Conservation (phyloP, 2,797 vertebrate genomes). For the Telmatherina bonti region DNA sequence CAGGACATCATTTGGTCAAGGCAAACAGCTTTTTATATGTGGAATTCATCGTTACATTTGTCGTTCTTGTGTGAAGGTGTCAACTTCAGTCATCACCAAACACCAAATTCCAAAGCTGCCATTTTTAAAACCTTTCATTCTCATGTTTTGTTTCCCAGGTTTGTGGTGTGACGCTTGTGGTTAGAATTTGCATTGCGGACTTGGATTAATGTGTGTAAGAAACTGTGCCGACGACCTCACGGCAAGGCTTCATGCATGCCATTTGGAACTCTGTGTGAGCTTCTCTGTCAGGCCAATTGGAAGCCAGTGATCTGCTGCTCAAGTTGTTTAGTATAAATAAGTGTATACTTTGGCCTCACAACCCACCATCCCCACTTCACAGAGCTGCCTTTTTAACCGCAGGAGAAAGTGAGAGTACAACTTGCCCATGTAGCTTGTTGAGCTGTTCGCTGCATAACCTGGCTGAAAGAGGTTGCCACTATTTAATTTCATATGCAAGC, state of each 20-base stretch:
- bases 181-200: conserved; percentile 66
- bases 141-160: conserved; percentile 54
- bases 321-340: conserved; percentile 80
- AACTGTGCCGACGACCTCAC: conserved; percentile 57
- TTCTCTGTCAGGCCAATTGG: conserved; percentile 74
- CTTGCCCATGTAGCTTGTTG: conserved; percentile 67
- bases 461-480: conserved; percentile 36
- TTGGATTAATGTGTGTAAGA: conserved; percentile 48
- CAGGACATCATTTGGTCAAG: background rate
- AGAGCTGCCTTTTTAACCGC: conserved; percentile 63
- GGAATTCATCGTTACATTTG: too few species aligned
- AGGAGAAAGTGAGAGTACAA: conserved; percentile 66
- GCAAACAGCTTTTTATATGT: too few species aligned
- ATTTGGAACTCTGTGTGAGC: conserved; percentile 70
- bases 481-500: background rate
- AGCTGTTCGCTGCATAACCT: conserved; percentile 48
- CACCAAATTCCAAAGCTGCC: conserved; percentile 34
- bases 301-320: conserved; percentile 71
- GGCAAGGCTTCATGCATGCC: conserved; percentile 69
- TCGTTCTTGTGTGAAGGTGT: conserved; percentile 26
- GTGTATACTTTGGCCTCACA: conserved; percentile 80
- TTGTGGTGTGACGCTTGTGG: conserved; percentile 52
- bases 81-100: conserved; percentile 35
- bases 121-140: conserved; percentile 35
- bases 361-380: conserved; percentile 62